Evolutionary conservation across 1,140 invertebrate genomes (phyloP), one percentile per base, ranked within the genome.

Genomic region (Stegodyphus mimosarum): DNA sequence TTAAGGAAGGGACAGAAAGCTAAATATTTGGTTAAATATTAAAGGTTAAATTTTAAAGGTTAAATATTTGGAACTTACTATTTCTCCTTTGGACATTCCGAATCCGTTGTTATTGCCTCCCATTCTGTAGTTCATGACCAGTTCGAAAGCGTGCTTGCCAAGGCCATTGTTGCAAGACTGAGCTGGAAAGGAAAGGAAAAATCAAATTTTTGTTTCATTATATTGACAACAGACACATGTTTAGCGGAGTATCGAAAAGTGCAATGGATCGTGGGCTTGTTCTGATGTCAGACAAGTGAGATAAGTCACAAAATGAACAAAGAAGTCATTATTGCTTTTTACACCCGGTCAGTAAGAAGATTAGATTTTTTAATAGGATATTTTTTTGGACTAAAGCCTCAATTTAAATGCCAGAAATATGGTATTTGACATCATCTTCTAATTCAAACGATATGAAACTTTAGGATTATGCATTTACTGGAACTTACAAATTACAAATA

Each of bases 111-210:
- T 95, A 88, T 95, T 96, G 84, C 95, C 95, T 91, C 96, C 95
- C 67, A 96, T 92, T 90, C 96, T 95, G 88, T 96, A 95, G 90
- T 96, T 95, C 51, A 95, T 95, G 88, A 97, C 90, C 90, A 95
- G 93, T 91, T 97, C 96, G 88, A 96, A 97, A 89, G 95, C 94
- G 50, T 96, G 93, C 89, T 95, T 93, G 17, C 96, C 96, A 87
- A 94, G 91, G 55, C 95, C 95, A 90, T 95, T 94, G 89, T 96
- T 96, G 90, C 96, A 97, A 87, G 95, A 96, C 94, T 97, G 95
- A 87, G 95, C 95, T 95, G 90, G 64, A 90, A 91, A 83, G 49
- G 7, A 55, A 53, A 53, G 48, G 18, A 52, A 51, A 63, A 7
- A 67, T 15, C 7, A 67, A 67, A 18, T n/a, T 4, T 60, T 15